Percentiles rank a stretch among this genome's conserved stretches.
phyloP scores from a whole-genome alignment of 2,797 vertebrate species.

The Acipenser transmontanus region DNA sequence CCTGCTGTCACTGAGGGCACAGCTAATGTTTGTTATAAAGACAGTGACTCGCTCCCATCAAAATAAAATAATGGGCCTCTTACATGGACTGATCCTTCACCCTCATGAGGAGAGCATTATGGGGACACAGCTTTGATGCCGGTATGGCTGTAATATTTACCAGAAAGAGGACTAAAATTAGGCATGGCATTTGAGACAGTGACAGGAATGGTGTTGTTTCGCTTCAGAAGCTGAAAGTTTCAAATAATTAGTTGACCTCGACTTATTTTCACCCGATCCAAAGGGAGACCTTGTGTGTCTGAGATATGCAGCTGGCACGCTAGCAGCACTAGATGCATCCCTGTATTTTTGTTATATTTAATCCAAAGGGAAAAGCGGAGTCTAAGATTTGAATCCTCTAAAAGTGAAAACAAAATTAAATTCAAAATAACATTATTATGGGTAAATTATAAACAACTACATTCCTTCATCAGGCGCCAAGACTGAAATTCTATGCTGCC shows the following conservation, averaged over 20 bases:
- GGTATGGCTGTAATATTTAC: slow-evolving; percentile 1
- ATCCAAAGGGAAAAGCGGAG: slow-evolving; percentile 36
- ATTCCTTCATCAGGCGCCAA: background rate
- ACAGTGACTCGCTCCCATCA: slow-evolving; percentile 23
- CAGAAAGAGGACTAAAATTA: slow-evolving; percentile 4
- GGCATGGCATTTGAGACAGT: too few relatives aligned
- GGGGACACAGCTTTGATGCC: slow-evolving; percentile 15
- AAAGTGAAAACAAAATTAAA: slow-evolving; percentile 26
- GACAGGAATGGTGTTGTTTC: background rate
- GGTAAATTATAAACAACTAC: background rate
- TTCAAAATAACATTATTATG: background rate
- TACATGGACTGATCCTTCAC: slow-evolving; percentile 6
- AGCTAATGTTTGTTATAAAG: slow-evolving; percentile 22
- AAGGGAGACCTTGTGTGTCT: background rate
- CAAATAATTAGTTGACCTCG: background rate
- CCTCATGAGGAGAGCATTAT: background rate
- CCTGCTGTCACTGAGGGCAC: slow-evolving; percentile 22
- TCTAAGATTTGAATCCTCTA: slow-evolving; percentile 56
- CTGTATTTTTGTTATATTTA: background rate
- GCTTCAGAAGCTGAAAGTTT: background rate
- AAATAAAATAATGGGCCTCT: slow-evolving; percentile 22
- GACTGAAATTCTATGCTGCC: background rate
- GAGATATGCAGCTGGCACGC: background rate
- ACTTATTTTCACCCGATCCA: background rate
- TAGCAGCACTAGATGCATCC: background rate